Evolutionary conservation across 2,797 vertebrate genomes (phyloP).

Genomic region (Halcyon chelicuti): DNA sequence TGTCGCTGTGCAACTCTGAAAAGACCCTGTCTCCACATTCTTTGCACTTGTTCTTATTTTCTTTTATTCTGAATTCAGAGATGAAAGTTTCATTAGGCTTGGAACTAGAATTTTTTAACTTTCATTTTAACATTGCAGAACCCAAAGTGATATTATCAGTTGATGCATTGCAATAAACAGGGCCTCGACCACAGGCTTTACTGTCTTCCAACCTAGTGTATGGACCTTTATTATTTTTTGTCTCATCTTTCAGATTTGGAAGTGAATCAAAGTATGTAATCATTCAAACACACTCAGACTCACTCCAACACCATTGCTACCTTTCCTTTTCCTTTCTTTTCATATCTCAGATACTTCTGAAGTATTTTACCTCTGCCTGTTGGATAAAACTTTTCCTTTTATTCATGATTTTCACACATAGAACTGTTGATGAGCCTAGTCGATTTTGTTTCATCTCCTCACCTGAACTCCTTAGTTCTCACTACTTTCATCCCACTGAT

Average conservation of each 20-base stretch:
- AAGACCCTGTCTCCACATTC: background rate
- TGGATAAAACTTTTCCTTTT: background rate
- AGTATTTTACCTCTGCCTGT: background rate
- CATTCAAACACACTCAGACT: background rate
- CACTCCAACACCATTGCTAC: background rate
- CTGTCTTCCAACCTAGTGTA: background rate
- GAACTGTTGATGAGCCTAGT: background rate
- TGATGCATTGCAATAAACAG: background rate
- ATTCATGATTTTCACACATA: background rate
- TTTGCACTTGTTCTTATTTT: background rate
- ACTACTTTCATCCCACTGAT: background rate
- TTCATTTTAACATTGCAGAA: background rate
- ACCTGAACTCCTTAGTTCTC: background rate
- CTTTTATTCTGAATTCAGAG: background rate
- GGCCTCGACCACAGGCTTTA: fast-evolving
- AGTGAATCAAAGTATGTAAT: background rate
- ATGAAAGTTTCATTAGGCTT: background rate
- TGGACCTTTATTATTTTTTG: background rate
- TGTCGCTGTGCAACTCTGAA: background rate
- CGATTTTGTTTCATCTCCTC: background rate
- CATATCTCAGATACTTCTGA: background rate
- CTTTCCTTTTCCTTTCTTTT: background rate
- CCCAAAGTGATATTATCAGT: background rate
- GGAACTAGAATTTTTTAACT: background rate
- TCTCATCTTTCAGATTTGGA: background rate